phyloP scores from a whole-genome alignment of 2,888 invertebrate species.

The Amitus sp. region DNA sequence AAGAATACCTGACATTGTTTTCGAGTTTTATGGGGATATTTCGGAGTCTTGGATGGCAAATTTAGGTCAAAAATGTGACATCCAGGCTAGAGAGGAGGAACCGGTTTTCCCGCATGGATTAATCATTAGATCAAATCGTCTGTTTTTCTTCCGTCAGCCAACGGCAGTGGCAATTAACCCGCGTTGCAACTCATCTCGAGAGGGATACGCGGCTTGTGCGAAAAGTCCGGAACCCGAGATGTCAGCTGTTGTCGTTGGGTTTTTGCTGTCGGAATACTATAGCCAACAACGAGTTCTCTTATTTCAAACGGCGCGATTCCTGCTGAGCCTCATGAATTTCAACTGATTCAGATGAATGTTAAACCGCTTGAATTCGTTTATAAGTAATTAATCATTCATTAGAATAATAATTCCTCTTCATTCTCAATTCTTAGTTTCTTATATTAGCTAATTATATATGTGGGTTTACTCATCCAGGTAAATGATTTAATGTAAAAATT shows the following conservation, averaged over 20 bases:
- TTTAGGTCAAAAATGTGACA: neutral
- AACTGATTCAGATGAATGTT: too few species aligned
- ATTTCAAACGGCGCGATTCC: neutral
- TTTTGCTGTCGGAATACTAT: conserved; percentile 50
- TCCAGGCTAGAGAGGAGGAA: neutral
- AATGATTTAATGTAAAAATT: too few species aligned
- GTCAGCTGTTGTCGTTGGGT: conserved; percentile 38
- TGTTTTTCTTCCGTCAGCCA: neutral
- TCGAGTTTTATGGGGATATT: too few species aligned
- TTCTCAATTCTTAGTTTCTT: too few species aligned
- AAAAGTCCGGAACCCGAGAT: conserved; percentile 7
- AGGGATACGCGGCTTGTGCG: conserved; percentile 5
- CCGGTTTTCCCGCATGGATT: neutral
- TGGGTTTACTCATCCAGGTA: too few species aligned
- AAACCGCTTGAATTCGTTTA: too few species aligned
- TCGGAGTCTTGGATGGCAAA: too few species aligned
- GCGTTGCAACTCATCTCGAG: conserved; percentile 27
- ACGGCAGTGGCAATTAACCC: conserved; percentile 9
- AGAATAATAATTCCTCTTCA: too few species aligned
- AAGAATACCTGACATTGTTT: too few species aligned
- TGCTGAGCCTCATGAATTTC: too few species aligned
- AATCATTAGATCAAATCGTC: neutral
- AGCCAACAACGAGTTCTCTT: neutral
- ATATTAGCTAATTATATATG: too few species aligned
- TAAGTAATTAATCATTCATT: too few species aligned